A percentile compares a stretch with the other conserved stretches of the same genome.
Conservation (phyloP, 2,888 invertebrate species). For the Pristionchus japonicus region DNA sequence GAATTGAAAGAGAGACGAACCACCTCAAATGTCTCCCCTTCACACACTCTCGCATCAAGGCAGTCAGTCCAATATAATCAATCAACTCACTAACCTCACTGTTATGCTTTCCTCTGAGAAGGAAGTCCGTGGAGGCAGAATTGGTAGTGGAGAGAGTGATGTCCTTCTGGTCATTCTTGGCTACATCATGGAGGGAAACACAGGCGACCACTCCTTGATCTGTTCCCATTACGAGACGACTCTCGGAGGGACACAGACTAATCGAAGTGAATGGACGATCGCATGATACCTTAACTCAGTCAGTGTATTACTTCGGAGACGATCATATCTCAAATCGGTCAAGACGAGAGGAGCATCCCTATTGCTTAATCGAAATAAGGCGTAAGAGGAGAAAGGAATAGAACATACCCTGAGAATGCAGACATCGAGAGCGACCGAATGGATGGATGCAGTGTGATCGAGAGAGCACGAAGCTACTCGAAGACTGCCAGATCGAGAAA, state of each 20-base stretch:
- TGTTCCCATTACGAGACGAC: slow-evolving; percentile 64
- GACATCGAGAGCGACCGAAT: slow-evolving; percentile 60
- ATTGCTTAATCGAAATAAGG: not conserved
- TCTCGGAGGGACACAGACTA: slow-evolving; percentile 65
- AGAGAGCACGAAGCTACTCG: slow-evolving; percentile 61
- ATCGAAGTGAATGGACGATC: slow-evolving; percentile 66
- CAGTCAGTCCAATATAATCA: too few species aligned
- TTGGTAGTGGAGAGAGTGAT: slow-evolving; percentile 39
- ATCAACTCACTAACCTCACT: not conserved
- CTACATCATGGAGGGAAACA: slow-evolving; percentile 52
- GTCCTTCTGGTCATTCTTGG: slow-evolving; percentile 18
- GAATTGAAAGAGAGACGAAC: slow-evolving; percentile 55
- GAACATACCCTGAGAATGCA: slow-evolving; percentile 56
- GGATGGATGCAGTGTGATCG: slow-evolving; percentile 62
- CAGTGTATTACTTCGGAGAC: slow-evolving; percentile 33
- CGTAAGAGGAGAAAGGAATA: not conserved
- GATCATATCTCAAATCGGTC: too few species aligned
- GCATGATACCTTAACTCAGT: slow-evolving; percentile 60
- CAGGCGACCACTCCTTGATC: slow-evolving; percentile 64
- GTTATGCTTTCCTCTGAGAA: slow-evolving; percentile 5
- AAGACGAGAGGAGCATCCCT: too few species aligned
- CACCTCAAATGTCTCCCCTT: too few species aligned
- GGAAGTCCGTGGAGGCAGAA: not conserved
- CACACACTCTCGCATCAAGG: too few species aligned
- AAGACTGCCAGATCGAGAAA: slow-evolving; percentile 57